Conservation (phyloP, 2,797 vertebrate genomes). For the Pygocentrus nattereri region DNA sequence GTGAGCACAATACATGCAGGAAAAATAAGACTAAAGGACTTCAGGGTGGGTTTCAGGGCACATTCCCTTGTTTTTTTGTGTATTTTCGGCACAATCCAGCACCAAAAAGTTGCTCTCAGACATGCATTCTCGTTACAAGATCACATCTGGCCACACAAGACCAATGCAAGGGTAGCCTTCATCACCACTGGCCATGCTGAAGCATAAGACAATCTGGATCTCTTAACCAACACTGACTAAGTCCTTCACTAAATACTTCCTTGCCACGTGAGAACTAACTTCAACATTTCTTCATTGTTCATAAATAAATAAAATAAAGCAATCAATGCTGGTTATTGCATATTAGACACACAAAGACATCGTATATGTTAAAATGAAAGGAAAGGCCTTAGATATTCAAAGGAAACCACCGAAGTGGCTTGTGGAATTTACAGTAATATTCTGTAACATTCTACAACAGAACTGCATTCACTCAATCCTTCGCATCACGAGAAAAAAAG, state of each 20-base stretch:
- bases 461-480: slow-evolving; percentile 20
- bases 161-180: too few relatives aligned
- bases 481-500: neutral
- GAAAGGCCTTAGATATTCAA: neutral
- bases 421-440: slow-evolving; percentile 10
- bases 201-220: neutral
- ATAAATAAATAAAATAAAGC: slow-evolving; percentile 13
- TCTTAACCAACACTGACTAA: neutral
- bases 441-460: slow-evolving; percentile 5
- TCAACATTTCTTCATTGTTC: neutral
- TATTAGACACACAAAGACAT: neutral
- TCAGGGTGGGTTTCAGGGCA: too few relatives aligned
- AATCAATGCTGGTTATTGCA: neutral
- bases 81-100: too few relatives aligned
- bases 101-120: too few relatives aligned
- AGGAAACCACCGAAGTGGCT: neutral
- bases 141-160: too few relatives aligned
- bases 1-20: too few relatives aligned
- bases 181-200: neutral
- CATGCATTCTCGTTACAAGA: too few relatives aligned
- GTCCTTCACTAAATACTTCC: slow-evolving; percentile 8
- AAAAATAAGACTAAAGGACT: too few relatives aligned
- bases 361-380: neutral
- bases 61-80: too few relatives aligned
- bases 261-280: neutral